Evolutionary conservation across 2,888 invertebrate species (phyloP), one percentile per base, ranked within the genome.

Genomic region (Halocaridina rubra): DNA sequence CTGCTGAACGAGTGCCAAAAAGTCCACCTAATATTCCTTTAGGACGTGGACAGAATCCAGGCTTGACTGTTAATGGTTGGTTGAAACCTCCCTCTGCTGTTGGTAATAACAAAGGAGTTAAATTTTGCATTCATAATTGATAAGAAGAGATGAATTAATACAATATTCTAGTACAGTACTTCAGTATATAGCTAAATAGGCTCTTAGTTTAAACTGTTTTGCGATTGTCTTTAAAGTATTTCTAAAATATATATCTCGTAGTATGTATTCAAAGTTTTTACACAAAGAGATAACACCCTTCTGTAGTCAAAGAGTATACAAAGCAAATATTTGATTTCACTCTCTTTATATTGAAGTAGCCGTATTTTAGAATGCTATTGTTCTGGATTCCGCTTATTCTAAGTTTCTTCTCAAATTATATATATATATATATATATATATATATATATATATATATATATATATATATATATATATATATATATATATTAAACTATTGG

Each of bases 1-100:
- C 76, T 19, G 59, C 80, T 10, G 71, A 80, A n/a, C 85, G 80
- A n/a, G 59, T 33, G 19, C 32, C 59, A 19, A 53, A n/a, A 8
- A 72, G 46, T 3, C 32, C 71, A 2, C 77, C 77, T 19, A 77
- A 69, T 46, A 39, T n/a, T 16, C 84, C 84, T 74, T 46, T 19
- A 1, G 53, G 39, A 13, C 53, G 39, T 22, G 85, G 85, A 32
- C 85, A 85, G 30, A 71, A 76, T 4, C 85, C 85, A 3, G 85
- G 80, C 16, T 85, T 85, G 22, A 29, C 4, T 13, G 75, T 80
- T 2, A 39, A 33, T 19, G 53, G 74, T 27, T 75, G 16, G 8
- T 16, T 8, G 13, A 71, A 33, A 33, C 57, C n/a, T 7, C 27
- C 30, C 32, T 39, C 24, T 4, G 19, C 33, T n/a, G n/a, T n/a